A percentile compares a stretch with the other conserved stretches of the same genome.
phyloP scores from a whole-genome alignment of 2,113 vertebrate species.

The Parus major region DNA sequence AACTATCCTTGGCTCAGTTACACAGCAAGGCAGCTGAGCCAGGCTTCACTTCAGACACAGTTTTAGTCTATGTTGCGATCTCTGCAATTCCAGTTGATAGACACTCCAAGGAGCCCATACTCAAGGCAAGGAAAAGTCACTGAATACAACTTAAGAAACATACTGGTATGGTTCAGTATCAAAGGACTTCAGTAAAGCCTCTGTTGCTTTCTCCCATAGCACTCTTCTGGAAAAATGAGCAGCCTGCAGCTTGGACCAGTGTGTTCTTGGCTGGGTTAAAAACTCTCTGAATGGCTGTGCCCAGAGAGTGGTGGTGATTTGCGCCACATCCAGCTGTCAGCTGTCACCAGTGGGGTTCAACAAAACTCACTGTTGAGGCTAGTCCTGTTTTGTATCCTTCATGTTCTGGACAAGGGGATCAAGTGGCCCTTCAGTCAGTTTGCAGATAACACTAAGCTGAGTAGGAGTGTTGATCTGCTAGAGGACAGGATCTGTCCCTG shows the following conservation, averaged over 20 bases:
- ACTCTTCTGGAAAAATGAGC: neutral
- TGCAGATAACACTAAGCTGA: rapidly evolving
- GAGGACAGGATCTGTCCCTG: neutral
- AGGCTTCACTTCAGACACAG: neutral
- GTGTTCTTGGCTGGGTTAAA: neutral
- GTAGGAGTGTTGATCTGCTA: neutral
- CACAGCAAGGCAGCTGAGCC: neutral
- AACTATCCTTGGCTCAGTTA: neutral
- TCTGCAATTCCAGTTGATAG: neutral
- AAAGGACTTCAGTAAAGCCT: neutral
- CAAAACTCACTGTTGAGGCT: neutral
- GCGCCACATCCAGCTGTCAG: neutral
- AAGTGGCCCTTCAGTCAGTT: neutral
- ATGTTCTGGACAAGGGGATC: neutral
- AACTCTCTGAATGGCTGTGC: neutral
- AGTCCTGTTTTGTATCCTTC: neutral
- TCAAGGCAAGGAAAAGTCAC: neutral
- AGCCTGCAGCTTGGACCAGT: neutral
- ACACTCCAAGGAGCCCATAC: neutral
- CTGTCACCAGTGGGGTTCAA: neutral
- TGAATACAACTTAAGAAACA: neutral
- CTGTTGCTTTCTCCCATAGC: neutral
- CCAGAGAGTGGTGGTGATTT: neutral
- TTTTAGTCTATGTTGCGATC: neutral
- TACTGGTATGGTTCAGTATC: neutral